phyloP scores from a whole-genome alignment of 2,113 vertebrate genomes.

The Aegotheles bennettii region DNA sequence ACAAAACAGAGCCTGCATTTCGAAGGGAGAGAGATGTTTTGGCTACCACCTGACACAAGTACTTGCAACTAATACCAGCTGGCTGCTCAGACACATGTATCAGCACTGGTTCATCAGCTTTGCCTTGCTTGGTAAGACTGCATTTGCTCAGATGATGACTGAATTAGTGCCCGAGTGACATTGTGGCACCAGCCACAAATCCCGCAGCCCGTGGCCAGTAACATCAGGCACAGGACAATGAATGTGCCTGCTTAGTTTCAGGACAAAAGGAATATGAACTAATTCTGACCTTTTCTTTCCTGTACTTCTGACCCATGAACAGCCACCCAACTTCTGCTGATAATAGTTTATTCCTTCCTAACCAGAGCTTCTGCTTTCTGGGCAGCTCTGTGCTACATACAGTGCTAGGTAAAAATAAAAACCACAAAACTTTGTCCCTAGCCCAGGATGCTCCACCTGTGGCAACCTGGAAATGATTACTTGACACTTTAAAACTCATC shows the following conservation, averaged over 20 bases:
- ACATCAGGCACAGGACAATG: background rate
- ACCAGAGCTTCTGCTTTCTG: background rate
- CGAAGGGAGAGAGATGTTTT: background rate
- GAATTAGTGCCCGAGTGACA: background rate
- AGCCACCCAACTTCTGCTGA: background rate
- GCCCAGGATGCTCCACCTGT: background rate
- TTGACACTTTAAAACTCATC: background rate
- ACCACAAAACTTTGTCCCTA: background rate
- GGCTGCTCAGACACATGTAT: background rate
- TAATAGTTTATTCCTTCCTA: background rate
- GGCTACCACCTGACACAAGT: background rate
- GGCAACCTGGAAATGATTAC: background rate
- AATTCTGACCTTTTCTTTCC: background rate
- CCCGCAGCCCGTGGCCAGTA: background rate
- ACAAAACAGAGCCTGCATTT: background rate
- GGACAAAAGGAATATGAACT: conserved; percentile 15
- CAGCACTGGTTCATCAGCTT: background rate
- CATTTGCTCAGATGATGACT: background rate
- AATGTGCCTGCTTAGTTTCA: background rate
- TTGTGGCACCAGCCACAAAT: background rate
- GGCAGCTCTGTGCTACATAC: background rate
- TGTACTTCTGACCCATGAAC: background rate
- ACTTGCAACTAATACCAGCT: conserved; percentile 2
- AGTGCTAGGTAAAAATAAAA: background rate
- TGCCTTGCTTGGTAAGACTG: background rate